Base-by-base conservation (phyloP, 2,888 invertebrate genomes). In the Euphydryas editha region DNA sequence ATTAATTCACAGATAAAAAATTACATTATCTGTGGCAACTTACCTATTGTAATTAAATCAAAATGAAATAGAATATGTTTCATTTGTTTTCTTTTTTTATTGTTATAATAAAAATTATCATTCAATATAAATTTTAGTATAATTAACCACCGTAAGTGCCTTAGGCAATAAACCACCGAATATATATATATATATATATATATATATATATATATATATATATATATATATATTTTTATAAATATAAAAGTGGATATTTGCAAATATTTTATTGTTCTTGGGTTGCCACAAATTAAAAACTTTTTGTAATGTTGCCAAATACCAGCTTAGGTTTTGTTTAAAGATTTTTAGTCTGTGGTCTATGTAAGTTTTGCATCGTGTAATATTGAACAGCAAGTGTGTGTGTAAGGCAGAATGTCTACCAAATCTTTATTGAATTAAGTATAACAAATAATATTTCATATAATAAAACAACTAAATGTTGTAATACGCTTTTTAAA, bases 91-190 rank as follows among this genome's bases (percentile, higher is more conserved):
- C n/a, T n/a, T 54, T 54, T 49, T 18, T 49, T 49, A 49, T 49
- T 49, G 42, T 44, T 44, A n/a, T n/a, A 44, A 44, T 44, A 44
- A 36, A 17, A 54, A 54, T 36, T 36, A 3, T 20, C 36, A 59
- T 51, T n/a, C 47, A 56, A 62, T 56, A 46, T 62, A n/a, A n/a
- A 37, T 46, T 46, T 56, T 56, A 21, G n/a, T 55, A 15, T 47
- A 49, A 37, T 47, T 56, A 39, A 57, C 65, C 65, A 66, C 61
- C 65, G 65, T 36, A 36, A 10, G 39, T 57, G 47, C 47, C 62
- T 39, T 62, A 62, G 57, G 62, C 30, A 55, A 24, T 60, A 15
- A 61, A 66, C 65, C 61, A 66, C 65, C 65, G 65, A 66, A 36
- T 58, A 51, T 39, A 18, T 56, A n/a, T n/a, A n/a, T n/a, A n/a